Evolutionary conservation across 2,888 invertebrate genomes (phyloP).

Genomic region (Argyresthia albistria): DNA sequence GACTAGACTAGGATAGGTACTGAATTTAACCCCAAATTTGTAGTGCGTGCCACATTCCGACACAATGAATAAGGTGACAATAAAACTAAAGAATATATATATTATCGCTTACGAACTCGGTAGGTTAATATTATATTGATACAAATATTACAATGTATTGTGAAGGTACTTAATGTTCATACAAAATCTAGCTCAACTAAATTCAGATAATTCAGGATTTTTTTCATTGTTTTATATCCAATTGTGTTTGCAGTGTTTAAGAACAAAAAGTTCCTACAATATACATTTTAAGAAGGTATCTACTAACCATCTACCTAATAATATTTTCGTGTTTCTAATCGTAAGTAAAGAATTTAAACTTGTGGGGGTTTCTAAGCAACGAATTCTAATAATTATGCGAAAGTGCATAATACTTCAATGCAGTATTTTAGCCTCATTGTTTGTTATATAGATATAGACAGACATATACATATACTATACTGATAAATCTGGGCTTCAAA

Average conservation of each 20-base stretch:
- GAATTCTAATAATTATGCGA: conserved; percentile 33
- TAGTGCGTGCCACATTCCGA: background rate
- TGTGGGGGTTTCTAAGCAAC: conserved; percentile 65
- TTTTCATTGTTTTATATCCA: background rate
- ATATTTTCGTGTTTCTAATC: conserved; percentile 16
- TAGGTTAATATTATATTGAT: conserved; percentile 16
- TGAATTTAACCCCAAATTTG: no score
- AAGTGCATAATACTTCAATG: conserved; percentile 13
- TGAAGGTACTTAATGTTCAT: background rate
- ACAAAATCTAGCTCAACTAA: background rate
- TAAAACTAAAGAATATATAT: conserved; percentile 37
- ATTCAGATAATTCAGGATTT: background rate
- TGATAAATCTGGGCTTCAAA: no score
- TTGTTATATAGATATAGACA: background rate
- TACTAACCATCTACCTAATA: background rate
- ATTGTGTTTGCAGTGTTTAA: background rate
- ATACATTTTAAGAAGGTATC: conserved; percentile 36
- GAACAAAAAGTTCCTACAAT: conserved; percentile 52
- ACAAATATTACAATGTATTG: no score
- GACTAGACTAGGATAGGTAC: background rate
- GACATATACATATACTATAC: no score
- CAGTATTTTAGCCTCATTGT: conserved; percentile 21
- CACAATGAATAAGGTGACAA: conserved; percentile 54
- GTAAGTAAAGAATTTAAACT: conserved; percentile 46
- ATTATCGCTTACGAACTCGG: conserved; percentile 40